Percentiles rank a stretch among this genome's conserved stretches.
These are phyloP conservation scores for Exephanes ischioxanthus DNA, from an alignment of 2,888 invertebrate species.

Conservation along the genomic window DNA sequence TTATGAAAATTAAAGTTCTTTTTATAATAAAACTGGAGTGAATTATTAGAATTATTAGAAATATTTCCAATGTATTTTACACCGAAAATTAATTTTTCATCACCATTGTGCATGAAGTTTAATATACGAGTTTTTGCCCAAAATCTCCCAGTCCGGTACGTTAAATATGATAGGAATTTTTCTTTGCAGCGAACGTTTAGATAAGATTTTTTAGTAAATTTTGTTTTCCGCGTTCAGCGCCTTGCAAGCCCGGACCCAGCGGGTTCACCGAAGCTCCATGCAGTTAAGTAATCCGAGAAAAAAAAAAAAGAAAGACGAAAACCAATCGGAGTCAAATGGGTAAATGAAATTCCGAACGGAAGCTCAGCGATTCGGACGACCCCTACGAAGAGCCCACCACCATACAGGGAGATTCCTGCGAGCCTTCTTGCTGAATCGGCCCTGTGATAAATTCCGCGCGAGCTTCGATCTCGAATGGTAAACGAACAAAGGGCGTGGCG, in stretches of 20 bases:
- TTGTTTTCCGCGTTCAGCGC: not conserved
- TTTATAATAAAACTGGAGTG: too few relatives aligned
- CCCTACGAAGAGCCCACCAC: constrained; percentile 53
- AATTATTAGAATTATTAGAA: too few relatives aligned
- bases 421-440: not conserved
- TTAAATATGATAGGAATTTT: not conserved
- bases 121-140: not conserved
- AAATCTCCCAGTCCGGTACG: not conserved
- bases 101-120: not conserved
- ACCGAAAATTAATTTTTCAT: too few relatives aligned
- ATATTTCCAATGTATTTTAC: too few relatives aligned
- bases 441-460: constrained; percentile 65
- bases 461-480: constrained; percentile 73
- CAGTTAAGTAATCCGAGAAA: not conserved
- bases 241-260: constrained; percentile 9
- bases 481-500: constrained; percentile 20
- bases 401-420: constrained; percentile 28
- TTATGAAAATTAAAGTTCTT: too few relatives aligned
- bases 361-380: constrained; percentile 23
- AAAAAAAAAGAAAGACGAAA: constrained; percentile 7
- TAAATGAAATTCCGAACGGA: constrained; percentile 20
- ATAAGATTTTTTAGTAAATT: not conserved
- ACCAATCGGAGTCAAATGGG: not conserved
- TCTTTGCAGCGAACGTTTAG: not conserved
- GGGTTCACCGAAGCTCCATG: not conserved